These are phyloP conservation scores for Crotalus horridus DNA, from an alignment of 2,113 vertebrate genomes.

Conservation along the genomic window DNA sequence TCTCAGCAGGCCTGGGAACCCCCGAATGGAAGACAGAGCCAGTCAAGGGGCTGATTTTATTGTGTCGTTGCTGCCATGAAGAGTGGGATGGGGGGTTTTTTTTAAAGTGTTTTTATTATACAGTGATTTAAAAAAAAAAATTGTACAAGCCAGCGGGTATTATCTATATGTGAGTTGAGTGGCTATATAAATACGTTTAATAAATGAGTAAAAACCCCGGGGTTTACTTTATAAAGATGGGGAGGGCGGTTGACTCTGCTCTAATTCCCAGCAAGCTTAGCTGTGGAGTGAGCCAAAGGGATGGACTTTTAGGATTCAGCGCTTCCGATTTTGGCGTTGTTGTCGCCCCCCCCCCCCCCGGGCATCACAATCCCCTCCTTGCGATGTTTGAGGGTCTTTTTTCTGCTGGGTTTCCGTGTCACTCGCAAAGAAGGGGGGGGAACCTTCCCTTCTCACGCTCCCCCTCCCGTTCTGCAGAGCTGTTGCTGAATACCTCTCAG, in stretches of 20 bases:
- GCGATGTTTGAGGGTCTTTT: not conserved
- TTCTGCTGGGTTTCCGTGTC: not conserved
- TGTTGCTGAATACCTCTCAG: conserved; percentile 86
- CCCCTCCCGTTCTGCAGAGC: conserved; percentile 55
- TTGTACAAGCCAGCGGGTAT: not conserved
- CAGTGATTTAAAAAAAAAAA: not conserved
- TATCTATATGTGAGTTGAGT: not conserved
- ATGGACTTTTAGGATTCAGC: not conserved
- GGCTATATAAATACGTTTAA: not conserved
- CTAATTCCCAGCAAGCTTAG: not conserved
- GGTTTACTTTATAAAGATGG: not conserved
- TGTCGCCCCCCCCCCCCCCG: too few relatives aligned
- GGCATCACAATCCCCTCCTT: too few relatives aligned
- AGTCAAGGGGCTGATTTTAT: not conserved
- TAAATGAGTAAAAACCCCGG: too few relatives aligned
- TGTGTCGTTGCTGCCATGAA: not conserved
- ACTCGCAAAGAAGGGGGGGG: rapidly evolving
- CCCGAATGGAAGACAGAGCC: not conserved
- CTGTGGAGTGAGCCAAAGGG: too few relatives aligned
- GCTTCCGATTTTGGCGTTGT: not conserved
- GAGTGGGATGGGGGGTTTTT: too few relatives aligned
- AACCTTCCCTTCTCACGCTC: not conserved
- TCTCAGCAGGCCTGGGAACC: not conserved
- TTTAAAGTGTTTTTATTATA: too few relatives aligned
- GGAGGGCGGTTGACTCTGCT: not conserved